phyloP scores from a whole-genome alignment of 2,797 vertebrate species.

The Argya squamiceps region DNA sequence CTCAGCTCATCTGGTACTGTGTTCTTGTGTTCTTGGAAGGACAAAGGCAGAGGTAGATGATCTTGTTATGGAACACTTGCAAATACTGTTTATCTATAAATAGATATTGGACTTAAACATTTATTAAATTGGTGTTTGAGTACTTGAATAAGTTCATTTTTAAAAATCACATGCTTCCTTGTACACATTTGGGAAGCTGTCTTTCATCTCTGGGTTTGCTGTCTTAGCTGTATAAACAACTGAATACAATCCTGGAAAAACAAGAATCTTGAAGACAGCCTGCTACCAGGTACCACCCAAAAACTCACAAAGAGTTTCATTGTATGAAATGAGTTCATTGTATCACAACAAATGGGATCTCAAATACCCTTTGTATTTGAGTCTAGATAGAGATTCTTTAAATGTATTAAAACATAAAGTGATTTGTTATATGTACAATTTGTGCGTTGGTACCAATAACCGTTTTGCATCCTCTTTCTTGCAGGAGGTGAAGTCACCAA shows the following conservation, averaged over 20 bases:
- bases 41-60: background rate
- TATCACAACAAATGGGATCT: background rate
- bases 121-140: background rate
- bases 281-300: background rate
- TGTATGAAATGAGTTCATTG: no score
- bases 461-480: background rate
- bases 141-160: background rate
- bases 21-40: background rate
- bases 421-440: background rate
- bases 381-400: background rate
- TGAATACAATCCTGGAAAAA: background rate
- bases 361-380: background rate
- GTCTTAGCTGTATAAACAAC: background rate
- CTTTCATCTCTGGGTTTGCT: background rate
- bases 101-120: background rate
- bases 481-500: conserved; percentile 93
- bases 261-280: background rate
- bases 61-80: background rate
- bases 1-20: background rate
- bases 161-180: background rate
- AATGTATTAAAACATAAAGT: background rate
- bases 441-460: background rate
- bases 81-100: background rate
- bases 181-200: background rate
- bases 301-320: background rate